Evolutionary conservation across 2,113 vertebrate species (phyloP).

Genomic region (Talpa occidentalis): DNA sequence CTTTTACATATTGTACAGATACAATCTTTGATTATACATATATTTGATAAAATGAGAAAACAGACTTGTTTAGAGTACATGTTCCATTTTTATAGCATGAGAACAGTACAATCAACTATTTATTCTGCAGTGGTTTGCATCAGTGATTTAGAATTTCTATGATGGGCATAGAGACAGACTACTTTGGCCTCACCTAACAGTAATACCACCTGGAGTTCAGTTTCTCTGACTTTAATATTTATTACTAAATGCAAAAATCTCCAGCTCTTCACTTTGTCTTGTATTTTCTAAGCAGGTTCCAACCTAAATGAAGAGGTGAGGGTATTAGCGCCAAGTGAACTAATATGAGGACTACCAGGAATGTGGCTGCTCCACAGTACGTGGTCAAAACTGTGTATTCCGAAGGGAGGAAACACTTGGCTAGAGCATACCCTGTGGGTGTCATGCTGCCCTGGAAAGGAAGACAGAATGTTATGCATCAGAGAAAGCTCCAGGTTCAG

Average conservation of each 20-base stretch:
- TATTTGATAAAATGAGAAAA: conserved; percentile 86
- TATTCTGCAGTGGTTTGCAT: conserved; percentile 82
- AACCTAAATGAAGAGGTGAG: conserved; percentile 87
- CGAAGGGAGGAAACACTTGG: conserved; percentile 93
- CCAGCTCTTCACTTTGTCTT: conserved; percentile 88
- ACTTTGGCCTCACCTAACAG: conserved; percentile 78
- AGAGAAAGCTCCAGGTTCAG: background rate
- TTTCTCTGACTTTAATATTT: conserved; percentile 83
- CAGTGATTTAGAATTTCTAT: conserved; percentile 79
- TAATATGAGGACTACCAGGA: conserved; percentile 86
- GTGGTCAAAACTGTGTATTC: conserved; percentile 91
- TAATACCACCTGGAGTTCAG: conserved; percentile 80
- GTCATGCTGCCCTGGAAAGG: conserved; percentile 90
- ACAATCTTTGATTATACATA: conserved; percentile 85
- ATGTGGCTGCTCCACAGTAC: conserved; percentile 88
- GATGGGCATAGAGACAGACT: conserved; percentile 78
- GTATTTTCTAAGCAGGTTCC: conserved; percentile 90
- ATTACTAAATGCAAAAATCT: conserved; percentile 75
- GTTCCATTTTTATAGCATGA: conserved; percentile 86
- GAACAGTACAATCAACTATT: conserved; percentile 80
- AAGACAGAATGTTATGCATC: conserved; percentile 51
- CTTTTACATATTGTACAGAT: conserved; percentile 86
- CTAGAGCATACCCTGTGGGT: conserved; percentile 86
- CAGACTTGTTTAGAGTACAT: conserved; percentile 82
- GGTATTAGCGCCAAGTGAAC: conserved; percentile 86